phyloP scores from a whole-genome alignment of 1,140 invertebrate species.

The Nixonia krombeini region DNA sequence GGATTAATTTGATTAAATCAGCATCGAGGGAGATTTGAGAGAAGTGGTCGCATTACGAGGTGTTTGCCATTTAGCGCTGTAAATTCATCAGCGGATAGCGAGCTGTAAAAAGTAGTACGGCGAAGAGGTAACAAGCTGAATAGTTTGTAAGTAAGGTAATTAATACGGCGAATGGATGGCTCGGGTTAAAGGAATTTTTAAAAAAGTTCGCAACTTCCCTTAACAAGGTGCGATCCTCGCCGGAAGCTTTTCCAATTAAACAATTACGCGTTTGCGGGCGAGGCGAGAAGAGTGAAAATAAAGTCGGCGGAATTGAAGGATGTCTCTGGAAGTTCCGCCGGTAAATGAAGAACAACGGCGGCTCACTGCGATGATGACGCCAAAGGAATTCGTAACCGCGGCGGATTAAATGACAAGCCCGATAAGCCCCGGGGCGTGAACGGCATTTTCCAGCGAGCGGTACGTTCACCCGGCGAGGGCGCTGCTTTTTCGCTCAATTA shows the following conservation, averaged over 20 bases:
- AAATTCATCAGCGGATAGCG: neutral
- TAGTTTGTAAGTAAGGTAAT: no score
- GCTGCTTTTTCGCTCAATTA: neutral
- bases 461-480: no score
- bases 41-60: no score
- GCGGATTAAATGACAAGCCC: conserved; percentile 22
- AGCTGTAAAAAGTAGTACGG: neutral
- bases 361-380: conserved; percentile 17
- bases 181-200: neutral
- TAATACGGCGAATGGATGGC: no score
- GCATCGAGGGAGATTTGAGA: no score
- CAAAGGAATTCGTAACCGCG: conserved; percentile 21
- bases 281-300: neutral
- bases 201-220: no score
- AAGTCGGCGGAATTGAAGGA: conserved; percentile 7
- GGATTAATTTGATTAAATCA: no score
- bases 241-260: conserved; percentile 3
- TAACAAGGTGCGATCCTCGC: no score
- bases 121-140: no score
- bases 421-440: conserved; percentile 13
- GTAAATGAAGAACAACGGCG: conserved; percentile 20
- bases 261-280: neutral
- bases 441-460: conserved; percentile 9
- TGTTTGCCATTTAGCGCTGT: neutral
- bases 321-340: conserved; percentile 9